A percentile compares a stretch with the other conserved stretches of the same genome.
Conservation (phyloP, 2,113 vertebrate genomes). For the Rutilus rutilus region DNA sequence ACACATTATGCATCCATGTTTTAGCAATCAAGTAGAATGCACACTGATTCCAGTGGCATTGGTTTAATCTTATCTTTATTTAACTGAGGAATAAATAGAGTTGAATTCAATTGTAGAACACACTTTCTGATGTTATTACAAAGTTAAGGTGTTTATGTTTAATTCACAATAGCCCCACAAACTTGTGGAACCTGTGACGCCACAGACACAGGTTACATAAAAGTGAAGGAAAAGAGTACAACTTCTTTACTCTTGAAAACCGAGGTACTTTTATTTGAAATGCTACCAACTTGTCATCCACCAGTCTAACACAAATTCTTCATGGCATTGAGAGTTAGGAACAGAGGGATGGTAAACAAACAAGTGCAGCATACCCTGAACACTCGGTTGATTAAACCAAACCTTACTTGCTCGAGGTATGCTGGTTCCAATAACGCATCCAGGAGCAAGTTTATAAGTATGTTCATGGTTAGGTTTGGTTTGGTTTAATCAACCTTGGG, state of each 20-base stretch:
- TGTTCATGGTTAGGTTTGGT: too few species aligned
- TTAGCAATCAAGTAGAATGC: background rate
- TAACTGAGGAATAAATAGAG: background rate
- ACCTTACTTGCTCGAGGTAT: too few species aligned
- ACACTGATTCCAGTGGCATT: background rate
- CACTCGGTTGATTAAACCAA: too few species aligned
- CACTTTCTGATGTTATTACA: background rate
- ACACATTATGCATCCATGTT: background rate
- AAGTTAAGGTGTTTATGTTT: background rate
- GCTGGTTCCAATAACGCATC: too few species aligned
- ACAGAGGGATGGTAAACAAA: background rate
- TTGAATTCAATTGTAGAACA: background rate
- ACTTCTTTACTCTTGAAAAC: background rate
- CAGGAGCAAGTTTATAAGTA: too few species aligned
- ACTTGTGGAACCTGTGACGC: background rate
- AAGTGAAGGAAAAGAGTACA: background rate
- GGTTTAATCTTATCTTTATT: background rate
- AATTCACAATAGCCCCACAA: background rate
- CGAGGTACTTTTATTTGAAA: background rate
- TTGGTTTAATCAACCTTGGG: too few species aligned
- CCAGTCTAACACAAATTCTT: background rate
- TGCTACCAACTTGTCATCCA: background rate
- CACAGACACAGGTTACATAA: background rate
- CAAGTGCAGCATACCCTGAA: background rate
- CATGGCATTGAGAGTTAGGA: too few species aligned